Base-by-base conservation (phyloP, 2,888 invertebrate genomes). In the Neelides folsomi region DNA sequence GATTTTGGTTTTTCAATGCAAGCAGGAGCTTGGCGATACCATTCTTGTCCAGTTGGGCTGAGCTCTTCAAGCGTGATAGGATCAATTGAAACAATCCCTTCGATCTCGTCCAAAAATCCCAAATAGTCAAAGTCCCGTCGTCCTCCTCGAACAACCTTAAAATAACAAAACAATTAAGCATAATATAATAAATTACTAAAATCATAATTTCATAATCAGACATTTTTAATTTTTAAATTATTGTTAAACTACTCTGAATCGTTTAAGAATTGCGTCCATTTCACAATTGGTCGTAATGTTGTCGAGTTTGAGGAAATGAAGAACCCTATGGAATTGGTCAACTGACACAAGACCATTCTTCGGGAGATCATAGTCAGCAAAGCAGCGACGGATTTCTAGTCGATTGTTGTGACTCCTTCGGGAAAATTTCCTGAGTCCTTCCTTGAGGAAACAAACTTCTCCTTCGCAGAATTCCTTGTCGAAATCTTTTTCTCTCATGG, bases 401-500 rank as follows among this genome's bases (percentile, higher is more conserved):
- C 61, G 53, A 16, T 58, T 51, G 34, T 54, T 52, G 36, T 56
- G 42, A 13, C 57, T 58, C 45, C 51, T 44, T 36, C 55, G 56
- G 16, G 61, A 55, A 19, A 63, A 49, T 40, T 61, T 40, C 42
- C 63, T 35, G 58, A 63, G 58, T 39, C 61, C 63, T 27, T 56
- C 56, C 16, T 44, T 59, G 37, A 58, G 49, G 8, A 45, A 48
- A 41, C 60, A 62, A 48, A 57, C 56, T 37, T 63, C 61, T 16
- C 40, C 35, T 35, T 51, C n/a, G 7, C 47, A 46, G 16, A 62
- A 15, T 15, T 56, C 47, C 41, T 63, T 63, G 49, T 63, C 63
- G 38, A 62, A 63, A 40, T 63, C 60, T 61, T 60, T 60, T 49
- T 62, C 61, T 18, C 59, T 55, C n/a, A 63, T 45, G 18, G 63